Conservation (phyloP, 2,797 vertebrate genomes). For the Sparidentex hasta region DNA sequence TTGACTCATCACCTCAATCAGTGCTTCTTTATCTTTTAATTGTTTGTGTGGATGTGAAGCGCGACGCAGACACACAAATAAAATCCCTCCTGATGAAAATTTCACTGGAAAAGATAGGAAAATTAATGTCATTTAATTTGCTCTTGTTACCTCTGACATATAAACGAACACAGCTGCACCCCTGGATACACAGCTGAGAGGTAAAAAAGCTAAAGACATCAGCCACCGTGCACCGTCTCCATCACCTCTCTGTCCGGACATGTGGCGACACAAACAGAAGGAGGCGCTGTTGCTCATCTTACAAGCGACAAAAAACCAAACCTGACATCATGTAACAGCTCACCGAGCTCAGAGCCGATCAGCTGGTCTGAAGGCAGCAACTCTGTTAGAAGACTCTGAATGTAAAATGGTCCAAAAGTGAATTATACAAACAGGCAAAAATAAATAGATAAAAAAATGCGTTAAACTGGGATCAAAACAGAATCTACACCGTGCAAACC, state of each 20-base stretch:
- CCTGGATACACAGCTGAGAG: background rate
- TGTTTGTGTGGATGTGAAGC: background rate
- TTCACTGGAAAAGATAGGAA: background rate
- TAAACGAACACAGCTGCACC: background rate
- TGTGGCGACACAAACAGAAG: slow-evolving; percentile 40
- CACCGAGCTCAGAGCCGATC: slow-evolving; percentile 14
- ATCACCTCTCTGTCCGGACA: too few species aligned
- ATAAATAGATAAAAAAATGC: background rate
- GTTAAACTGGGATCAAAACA: background rate
- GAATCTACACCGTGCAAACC: background rate
- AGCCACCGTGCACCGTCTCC: background rate
- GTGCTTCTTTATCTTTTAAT: background rate
- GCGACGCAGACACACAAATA: background rate
- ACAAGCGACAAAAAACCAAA: slow-evolving; percentile 1
- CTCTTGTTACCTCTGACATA: background rate
- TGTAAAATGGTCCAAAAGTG: background rate
- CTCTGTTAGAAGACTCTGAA: background rate
- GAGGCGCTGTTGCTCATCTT: slow-evolving; percentile 74
- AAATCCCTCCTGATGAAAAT: background rate
- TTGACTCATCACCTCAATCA: background rate
- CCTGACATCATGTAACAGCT: background rate
- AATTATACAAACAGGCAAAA: background rate
- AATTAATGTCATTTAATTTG: background rate
- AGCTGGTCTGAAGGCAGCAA: background rate
- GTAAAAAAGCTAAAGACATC: background rate